phyloP scores from a whole-genome alignment of 1,140 invertebrate genomes.

The Trypoxylus dichotomus region DNA sequence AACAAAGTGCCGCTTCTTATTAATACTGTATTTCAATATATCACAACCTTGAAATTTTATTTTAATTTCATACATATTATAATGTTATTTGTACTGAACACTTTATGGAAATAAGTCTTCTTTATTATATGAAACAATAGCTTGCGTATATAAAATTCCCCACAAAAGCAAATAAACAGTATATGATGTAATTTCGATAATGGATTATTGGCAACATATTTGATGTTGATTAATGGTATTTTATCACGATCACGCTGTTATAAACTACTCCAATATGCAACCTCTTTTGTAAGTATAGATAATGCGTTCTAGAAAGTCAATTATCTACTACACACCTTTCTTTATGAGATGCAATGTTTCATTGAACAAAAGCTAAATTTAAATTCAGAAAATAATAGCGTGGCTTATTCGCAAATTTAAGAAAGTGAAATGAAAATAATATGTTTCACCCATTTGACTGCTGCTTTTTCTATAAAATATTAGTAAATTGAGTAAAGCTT shows the following conservation, averaged over 20 bases:
- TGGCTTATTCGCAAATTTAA: no score
- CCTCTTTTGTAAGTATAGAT: neutral
- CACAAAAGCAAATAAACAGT: neutral
- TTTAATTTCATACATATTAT: no score
- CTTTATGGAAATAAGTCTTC: neutral
- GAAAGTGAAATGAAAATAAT: no score
- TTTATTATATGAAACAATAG: neutral
- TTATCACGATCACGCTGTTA: slow-evolving; percentile 21
- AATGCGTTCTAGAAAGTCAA: neutral
- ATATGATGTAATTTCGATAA: slow-evolving; percentile 27
- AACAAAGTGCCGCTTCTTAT: no score
- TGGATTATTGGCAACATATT: slow-evolving; percentile 29
- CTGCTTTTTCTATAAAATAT: no score
- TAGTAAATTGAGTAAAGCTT: no score
- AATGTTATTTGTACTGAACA: no score
- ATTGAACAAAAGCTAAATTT: neutral
- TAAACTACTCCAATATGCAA: neutral
- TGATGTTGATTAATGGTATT: slow-evolving; percentile 26
- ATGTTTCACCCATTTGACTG: no score
- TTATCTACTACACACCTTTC: slow-evolving; percentile 2
- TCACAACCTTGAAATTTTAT: no score
- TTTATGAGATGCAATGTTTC: neutral
- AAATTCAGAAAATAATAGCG: neutral
- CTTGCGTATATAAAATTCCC: neutral
- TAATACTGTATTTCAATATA: no score